Conservation (phyloP, 1,140 invertebrate species). For the Nebria ingens region DNA sequence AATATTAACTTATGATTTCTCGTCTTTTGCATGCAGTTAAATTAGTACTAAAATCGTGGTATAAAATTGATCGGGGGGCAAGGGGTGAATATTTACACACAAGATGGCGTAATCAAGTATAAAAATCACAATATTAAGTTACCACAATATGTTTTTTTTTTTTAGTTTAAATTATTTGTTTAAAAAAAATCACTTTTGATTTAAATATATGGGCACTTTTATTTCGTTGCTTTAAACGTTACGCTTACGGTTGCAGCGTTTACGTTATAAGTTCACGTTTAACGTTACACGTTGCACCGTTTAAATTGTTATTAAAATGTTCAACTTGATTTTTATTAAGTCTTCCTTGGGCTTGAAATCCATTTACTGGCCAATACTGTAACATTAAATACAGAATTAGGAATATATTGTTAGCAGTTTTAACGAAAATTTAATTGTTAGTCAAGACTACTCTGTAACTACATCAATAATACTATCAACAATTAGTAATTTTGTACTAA, state of each 20-base stretch:
- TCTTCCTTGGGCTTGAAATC: background rate
- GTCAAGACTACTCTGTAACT: too few species aligned
- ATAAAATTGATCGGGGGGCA: background rate
- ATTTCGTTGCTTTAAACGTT: background rate
- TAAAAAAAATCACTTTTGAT: background rate
- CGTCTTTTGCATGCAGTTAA: background rate
- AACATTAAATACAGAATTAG: too few species aligned
- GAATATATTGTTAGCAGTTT: too few species aligned
- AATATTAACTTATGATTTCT: slow-evolving; percentile 4
- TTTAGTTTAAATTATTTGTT: too few species aligned
- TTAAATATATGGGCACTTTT: background rate
- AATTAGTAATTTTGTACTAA: too few species aligned
- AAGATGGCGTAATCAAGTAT: background rate
- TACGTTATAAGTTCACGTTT: background rate
- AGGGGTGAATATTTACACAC: slow-evolving; percentile 2
- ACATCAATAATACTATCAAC: too few species aligned
- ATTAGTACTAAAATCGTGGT: background rate
- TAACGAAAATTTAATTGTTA: too few species aligned
- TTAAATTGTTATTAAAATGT: too few species aligned
- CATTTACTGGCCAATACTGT: background rate
- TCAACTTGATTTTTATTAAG: too few species aligned
- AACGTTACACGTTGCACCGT: background rate
- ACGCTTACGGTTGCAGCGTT: background rate
- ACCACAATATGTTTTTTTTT: background rate
- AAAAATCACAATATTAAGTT: background rate